Conservation (phyloP, 1,140 invertebrate genomes). For the Apis mellifera region Amel_HAv3.1 CM009941.2:7965501-7966000, state of each 20-base stretch:
- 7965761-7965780: neutral
- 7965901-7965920: slow-evolving; percentile 11
- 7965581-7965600: slow-evolving; percentile 7
- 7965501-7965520: neutral
- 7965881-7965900: neutral
- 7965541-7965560: neutral
- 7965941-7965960: slow-evolving; percentile 24
- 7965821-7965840: no score
- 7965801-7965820: no score
- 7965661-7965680: neutral
- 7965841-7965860: neutral
- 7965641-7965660: neutral
- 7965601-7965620: slow-evolving; percentile 22
- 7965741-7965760: no score
- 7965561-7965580: neutral
- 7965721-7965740: no score
- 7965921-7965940: slow-evolving; percentile 7
- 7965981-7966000: neutral
- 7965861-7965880: no score
- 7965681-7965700: neutral
- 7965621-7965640: neutral
- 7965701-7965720: neutral
- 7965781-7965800: neutral
- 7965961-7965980: slow-evolving; percentile 21
- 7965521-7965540: neutral